Evolutionary conservation across 2,888 invertebrate genomes (phyloP).

Genomic region (Petrophora chlorosata): DNA sequence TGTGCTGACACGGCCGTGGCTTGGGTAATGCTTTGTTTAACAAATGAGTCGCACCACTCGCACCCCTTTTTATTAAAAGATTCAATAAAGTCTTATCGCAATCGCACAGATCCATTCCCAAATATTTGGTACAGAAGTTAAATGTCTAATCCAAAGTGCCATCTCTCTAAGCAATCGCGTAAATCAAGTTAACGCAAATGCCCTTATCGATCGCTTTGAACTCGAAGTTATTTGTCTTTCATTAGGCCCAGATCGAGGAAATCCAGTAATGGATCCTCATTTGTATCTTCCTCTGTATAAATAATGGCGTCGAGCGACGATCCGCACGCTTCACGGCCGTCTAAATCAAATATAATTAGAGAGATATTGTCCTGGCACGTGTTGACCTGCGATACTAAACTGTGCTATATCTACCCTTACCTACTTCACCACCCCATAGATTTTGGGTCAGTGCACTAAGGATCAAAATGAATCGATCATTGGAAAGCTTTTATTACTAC

Average conservation of each 20-base stretch:
- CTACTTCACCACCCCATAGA: neutral
- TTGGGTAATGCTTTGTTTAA: conserved; percentile 21
- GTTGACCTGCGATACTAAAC: conserved; percentile 33
- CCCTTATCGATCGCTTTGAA: conserved; percentile 70
- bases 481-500: conserved; percentile 7
- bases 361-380: conserved; percentile 52
- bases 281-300: conserved; percentile 73
- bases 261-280: conserved; percentile 76
- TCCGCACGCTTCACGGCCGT: conserved; percentile 51
- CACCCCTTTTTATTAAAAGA: conserved; percentile 19
- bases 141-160: conserved; percentile 11
- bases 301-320: conserved; percentile 64
- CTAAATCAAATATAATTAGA: conserved; percentile 70
- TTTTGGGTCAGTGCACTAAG: conserved; percentile 1
- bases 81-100: neutral
- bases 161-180: conserved; percentile 41
- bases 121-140: conserved; percentile 8
- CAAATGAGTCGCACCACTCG: conserved; percentile 22
- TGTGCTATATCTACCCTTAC: neutral
- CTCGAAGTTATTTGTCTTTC: conserved; percentile 75
- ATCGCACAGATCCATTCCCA: neutral
- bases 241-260: conserved; percentile 74
- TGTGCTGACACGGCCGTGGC: conserved; percentile 29
- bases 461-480: conserved; percentile 5
- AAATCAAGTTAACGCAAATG: conserved; percentile 65